A percentile compares a stretch with the other conserved stretches of the same genome.
These are phyloP conservation scores for Manis crassicaudata DNA, from an alignment of 2,797 vertebrate genomes.

Conservation along the genomic window DNA sequence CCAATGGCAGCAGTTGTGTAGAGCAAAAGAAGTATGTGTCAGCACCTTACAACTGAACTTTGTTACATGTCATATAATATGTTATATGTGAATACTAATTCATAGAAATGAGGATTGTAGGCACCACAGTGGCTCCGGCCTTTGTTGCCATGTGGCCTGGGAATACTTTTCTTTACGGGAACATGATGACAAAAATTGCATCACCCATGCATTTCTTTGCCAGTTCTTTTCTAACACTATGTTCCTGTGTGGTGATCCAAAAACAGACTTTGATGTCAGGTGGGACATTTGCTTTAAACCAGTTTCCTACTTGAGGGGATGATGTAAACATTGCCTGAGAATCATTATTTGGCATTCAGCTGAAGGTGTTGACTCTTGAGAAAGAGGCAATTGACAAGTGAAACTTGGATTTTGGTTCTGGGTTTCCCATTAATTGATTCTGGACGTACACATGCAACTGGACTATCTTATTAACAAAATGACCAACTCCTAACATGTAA, in stretches of 20 bases:
- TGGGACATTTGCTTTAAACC: neutral
- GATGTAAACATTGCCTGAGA: neutral
- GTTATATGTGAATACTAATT: neutral
- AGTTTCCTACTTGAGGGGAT: neutral
- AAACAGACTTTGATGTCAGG: neutral
- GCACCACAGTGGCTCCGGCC: neutral
- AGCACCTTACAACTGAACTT: constrained; percentile 9
- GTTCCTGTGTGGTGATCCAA: neutral
- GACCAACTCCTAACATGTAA: neutral
- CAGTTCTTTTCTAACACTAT: constrained; percentile 20
- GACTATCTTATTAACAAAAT: constrained; percentile 17
- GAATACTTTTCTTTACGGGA: neutral
- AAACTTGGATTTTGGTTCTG: neutral
- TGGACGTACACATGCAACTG: neutral
- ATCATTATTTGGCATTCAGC: constrained; percentile 16
- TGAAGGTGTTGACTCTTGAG: neutral
- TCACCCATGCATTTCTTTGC: neutral
- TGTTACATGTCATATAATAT: neutral
- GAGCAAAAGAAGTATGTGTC: neutral
- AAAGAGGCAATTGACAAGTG: neutral
- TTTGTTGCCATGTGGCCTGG: neutral
- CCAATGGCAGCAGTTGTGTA: neutral
- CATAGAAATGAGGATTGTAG: neutral
- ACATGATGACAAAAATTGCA: neutral
- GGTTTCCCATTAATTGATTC: constrained; percentile 13